phyloP scores from a whole-genome alignment of 2,113 vertebrate species.

The Silurus glanis region DNA sequence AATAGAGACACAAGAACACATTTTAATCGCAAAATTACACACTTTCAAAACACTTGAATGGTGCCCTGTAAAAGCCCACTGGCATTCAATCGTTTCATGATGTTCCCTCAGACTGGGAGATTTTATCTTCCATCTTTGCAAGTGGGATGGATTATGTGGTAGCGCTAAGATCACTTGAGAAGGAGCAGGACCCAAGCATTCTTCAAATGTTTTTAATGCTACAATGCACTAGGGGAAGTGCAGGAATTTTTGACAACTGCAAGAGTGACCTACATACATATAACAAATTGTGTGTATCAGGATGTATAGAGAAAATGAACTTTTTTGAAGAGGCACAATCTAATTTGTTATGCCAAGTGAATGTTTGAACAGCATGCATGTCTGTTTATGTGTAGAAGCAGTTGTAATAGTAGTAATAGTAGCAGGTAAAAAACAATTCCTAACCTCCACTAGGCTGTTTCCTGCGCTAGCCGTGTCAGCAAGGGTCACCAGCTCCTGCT shows the following conservation, averaged over 20 bases:
- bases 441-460: slow-evolving; percentile 80
- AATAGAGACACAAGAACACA: slow-evolving; percentile 35
- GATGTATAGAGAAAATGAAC: neutral
- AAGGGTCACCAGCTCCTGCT: slow-evolving; percentile 88
- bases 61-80: neutral
- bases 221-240: neutral
- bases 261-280: neutral
- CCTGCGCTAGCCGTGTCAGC: slow-evolving; percentile 87
- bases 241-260: neutral
- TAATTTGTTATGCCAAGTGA: neutral
- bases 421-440: neutral
- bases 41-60: neutral
- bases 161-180: neutral
- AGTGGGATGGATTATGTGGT: neutral
- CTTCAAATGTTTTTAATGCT: neutral
- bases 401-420: neutral
- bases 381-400: neutral
- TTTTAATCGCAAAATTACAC: neutral
- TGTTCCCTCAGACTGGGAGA: neutral
- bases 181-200: neutral
- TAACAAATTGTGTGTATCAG: neutral
- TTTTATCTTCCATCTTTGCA: neutral
- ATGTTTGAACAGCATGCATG: neutral
- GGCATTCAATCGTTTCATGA: slow-evolving; percentile 2
- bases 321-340: neutral